Conservation (phyloP, 2,888 invertebrate species). For the Hirtodrosophila confusa region DNA sequence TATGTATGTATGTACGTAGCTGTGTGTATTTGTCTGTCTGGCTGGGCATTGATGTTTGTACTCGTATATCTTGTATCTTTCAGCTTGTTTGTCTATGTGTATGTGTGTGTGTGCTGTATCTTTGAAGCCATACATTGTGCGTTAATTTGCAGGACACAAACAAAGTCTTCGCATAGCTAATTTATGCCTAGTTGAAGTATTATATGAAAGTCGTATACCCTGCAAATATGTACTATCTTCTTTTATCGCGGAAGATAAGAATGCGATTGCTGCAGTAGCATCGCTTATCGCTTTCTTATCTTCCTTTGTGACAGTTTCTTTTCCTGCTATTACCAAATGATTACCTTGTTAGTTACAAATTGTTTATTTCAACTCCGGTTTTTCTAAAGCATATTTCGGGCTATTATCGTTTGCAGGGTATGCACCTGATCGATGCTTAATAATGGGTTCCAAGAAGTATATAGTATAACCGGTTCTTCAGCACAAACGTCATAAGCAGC, state of each 20-base stretch:
- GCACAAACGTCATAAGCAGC: conserved; percentile 41
- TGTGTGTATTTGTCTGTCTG: no score
- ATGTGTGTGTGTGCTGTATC: conserved; percentile 29
- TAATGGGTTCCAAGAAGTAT: conserved; percentile 43
- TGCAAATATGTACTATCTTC: no score
- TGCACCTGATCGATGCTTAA: conserved; percentile 55
- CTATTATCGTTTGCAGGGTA: background rate
- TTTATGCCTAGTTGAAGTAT: conserved; percentile 41
- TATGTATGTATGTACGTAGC: conserved; percentile 24
- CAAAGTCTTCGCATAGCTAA: conserved; percentile 41
- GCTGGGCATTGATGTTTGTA: conserved; percentile 9
- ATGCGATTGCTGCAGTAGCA: no score
- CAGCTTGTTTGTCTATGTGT: conserved; percentile 10
- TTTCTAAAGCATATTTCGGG: no score
- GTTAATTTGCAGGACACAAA: conserved; percentile 65
- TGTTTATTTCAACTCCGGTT: no score
- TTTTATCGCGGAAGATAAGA: no score
- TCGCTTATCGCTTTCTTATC: no score
- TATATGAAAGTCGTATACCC: no score
- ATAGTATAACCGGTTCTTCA: conserved; percentile 34
- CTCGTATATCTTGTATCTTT: conserved; percentile 32
- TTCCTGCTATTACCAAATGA: no score
- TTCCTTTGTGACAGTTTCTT: no score
- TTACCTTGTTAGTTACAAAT: no score
- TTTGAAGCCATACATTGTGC: conserved; percentile 63